Percentiles rank a stretch among this genome's conserved stretches.
Conservation (phyloP, 1,140 invertebrate genomes). For the Bombus huntii region DNA sequence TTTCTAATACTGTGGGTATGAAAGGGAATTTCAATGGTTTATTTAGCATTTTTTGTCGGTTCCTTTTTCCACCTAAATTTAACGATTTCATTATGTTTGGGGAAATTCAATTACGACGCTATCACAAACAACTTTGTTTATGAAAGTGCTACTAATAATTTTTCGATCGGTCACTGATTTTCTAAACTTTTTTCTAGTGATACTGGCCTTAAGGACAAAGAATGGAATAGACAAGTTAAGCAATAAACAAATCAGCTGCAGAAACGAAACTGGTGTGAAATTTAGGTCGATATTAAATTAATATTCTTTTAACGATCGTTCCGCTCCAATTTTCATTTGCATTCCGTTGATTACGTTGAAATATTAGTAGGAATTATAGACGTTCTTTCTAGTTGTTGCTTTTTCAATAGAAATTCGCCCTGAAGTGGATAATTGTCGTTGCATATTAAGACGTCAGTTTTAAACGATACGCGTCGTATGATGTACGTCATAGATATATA, state of each 20-base stretch:
- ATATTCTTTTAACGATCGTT: not conserved
- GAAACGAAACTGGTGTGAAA: not conserved
- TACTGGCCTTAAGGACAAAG: not conserved
- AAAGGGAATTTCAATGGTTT: too few relatives aligned
- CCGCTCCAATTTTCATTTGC: conserved; percentile 21
- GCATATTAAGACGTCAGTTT: not conserved
- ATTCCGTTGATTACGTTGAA: not conserved
- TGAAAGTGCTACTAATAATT: too few relatives aligned
- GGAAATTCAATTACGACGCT: too few relatives aligned
- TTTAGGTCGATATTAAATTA: conserved; percentile 27
- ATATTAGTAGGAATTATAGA: not conserved
- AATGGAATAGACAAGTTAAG: not conserved
- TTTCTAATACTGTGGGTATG: too few relatives aligned
- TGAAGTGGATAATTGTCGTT: not conserved
- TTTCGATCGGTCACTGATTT: too few relatives aligned
- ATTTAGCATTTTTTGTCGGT: too few relatives aligned
- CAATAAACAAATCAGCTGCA: not conserved
- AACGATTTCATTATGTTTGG: too few relatives aligned
- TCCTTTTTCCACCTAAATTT: too few relatives aligned
- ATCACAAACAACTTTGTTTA: too few relatives aligned
- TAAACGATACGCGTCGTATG: too few relatives aligned
- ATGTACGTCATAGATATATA: not conserved
- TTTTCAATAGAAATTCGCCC: not conserved
- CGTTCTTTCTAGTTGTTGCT: not conserved
- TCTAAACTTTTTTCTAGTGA: not conserved